Base-by-base conservation (phyloP, 1,140 invertebrate genomes). In the Brachionus plicatilis region DNA sequence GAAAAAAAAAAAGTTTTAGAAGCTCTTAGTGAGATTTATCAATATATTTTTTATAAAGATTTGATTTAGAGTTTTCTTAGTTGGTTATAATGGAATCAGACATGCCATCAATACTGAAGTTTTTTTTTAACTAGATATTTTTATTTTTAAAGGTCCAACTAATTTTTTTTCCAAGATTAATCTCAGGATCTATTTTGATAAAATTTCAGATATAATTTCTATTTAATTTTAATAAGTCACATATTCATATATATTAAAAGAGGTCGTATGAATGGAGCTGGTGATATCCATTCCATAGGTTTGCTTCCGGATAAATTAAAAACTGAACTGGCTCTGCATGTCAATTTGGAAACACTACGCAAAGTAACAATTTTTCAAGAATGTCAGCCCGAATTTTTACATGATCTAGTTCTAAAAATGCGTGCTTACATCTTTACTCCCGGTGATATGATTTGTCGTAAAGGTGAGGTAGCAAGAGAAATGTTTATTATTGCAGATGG, bases 401-500 rank as follows among this genome's bases (percentile, higher is more conserved):
- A 97, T 88, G 96, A 97, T 89, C 91, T 98, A 53, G 96, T 98
- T 24, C 91, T 98, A 50, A 98, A 98, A 90, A 98, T 98, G 96
- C 95, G 95, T 89, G 95, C 95, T 2, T 97, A 96, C 88, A 98
- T 98, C 88, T 98, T 97, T 88, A 97, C 96, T 12, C 96, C 96
- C 0, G 96, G 96, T 27, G 96, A 98, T 89, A 93, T 96, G 45
- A 97, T 98, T 87, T 98, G 96, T 88, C 92, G 96, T 2, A 95
- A 96, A 89, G 96, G 95, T 86, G 93, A 96, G 91, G 95, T 96
- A 12, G 96, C 96, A 0, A 90, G 96, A 86, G 96, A 98, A 90
- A 98, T 98, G 96, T 98, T 98, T 87, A 98, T 98, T 86, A 97
- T 98, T 87, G 96, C 96, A 9, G 96, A 97, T 89, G 96, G 96